Conservation (phyloP, 2,113 vertebrate genomes). For the Pseudopipra pipra region DNA sequence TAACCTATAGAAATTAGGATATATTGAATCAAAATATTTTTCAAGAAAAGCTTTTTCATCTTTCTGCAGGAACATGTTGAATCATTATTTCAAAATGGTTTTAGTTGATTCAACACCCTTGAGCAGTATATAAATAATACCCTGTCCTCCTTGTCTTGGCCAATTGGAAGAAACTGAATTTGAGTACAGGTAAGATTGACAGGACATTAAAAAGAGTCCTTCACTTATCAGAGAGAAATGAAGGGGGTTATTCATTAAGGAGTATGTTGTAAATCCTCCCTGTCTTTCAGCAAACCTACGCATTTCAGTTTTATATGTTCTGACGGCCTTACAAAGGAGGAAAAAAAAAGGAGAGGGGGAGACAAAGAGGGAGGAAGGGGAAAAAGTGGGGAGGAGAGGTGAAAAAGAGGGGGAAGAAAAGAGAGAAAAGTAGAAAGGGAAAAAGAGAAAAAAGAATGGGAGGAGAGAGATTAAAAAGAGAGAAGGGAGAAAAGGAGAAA, state of each 20-base stretch:
- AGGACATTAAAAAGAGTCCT: not conserved
- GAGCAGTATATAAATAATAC: not conserved
- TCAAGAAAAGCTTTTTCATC: not conserved
- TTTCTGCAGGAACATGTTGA: not conserved
- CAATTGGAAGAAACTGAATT: not conserved
- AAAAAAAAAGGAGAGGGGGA: too few species aligned
- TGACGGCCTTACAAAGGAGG: not conserved
- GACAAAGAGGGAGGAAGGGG: not conserved
- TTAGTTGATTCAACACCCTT: not conserved
- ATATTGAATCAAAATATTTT: not conserved
- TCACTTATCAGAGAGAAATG: not conserved
- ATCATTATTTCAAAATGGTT: not conserved
- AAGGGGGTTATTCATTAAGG: not conserved
- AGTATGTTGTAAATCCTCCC: not conserved
- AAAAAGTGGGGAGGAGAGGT: not conserved
- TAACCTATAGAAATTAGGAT: not conserved
- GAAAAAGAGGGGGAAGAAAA: not conserved
- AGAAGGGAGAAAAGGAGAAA: too few species aligned
- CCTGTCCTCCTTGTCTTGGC: not conserved
- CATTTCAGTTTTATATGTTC: not conserved
- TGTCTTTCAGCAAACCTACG: not conserved
- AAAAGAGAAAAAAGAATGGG: accelerated
- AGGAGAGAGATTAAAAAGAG: not conserved
- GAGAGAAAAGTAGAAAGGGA: not conserved
- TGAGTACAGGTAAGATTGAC: not conserved